Base-by-base conservation (phyloP, 2,888 invertebrate genomes). In the Diarsia rubi region DNA sequence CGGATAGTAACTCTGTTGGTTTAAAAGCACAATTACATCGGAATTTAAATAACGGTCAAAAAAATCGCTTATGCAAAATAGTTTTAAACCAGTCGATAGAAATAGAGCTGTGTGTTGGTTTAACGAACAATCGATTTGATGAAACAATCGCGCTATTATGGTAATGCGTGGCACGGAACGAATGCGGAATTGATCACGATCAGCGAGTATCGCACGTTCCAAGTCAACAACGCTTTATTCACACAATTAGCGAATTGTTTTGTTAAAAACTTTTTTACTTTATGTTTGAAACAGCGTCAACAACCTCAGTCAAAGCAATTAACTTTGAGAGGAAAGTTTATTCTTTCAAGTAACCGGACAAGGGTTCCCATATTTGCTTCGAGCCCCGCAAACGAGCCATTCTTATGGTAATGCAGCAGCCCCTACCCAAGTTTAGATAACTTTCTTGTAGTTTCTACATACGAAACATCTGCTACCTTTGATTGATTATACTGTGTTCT, bases 391-490 rank as follows among this genome's bases (percentile, higher is more conserved):
- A 93, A 92, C 92, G 90, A 91, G 88, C 91, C 89, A 93, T 94
- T 94, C 90, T 93, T 91, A 94, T 94, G 94, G 88, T 91, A 94
- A 95, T 94, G 67, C 74, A 49, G 73, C 78, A 75, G 73, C 88
- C 86, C 79, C 86, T 85, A 88, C 86, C 88, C 85, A 86, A 91
- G 91, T 92, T 90, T 88, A 87, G 88, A 91, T 88, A 86, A 88
- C 87, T 86, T 88, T 88, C 86, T 88, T 88, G 88, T 88, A 88
- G 86, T 86, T 86, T 83, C 78, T 81, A 86, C 65, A 68, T 54
- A 66, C 24, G 64, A 72, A 78, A 75, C 79, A 84, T 83, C 86
- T 86, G 87, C 75, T 87, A 79, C 77, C 80, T 88, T 88, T 90
- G 91, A 91, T 90, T 90, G 91, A 92, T 92, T 87, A 84, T 81